Evolutionary conservation across 2,797 vertebrate genomes (phyloP).

Genomic region (Manis pentadactyla): DNA sequence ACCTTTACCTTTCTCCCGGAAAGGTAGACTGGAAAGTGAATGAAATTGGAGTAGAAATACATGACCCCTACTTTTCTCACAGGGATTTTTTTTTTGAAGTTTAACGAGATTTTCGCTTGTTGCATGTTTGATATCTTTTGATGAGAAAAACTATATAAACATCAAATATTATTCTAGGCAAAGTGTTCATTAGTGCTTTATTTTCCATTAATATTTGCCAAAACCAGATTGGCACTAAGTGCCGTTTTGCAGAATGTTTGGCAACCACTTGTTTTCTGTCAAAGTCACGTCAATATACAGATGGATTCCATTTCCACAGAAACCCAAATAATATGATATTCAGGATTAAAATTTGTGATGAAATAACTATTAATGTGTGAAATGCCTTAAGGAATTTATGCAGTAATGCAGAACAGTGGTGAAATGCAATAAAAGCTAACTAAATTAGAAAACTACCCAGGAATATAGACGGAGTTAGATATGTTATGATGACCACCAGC

Average conservation of each 20-base stretch:
- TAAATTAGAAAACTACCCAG: slow-evolving; percentile 13
- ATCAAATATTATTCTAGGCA: slow-evolving; percentile 70
- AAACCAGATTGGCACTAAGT: slow-evolving; percentile 60
- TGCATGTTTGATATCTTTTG: slow-evolving; percentile 62
- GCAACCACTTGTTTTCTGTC: slow-evolving; percentile 67
- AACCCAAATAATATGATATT: slow-evolving; percentile 62
- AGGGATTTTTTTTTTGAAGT: slow-evolving; percentile 13
- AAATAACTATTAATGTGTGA: slow-evolving; percentile 53
- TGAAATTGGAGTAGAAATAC: slow-evolving; percentile 41
- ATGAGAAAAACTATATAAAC: slow-evolving; percentile 60
- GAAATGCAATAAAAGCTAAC: not conserved
- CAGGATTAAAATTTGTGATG: slow-evolving; percentile 56
- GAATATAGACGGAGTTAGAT: not conserved
- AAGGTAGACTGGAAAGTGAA: slow-evolving; percentile 19
- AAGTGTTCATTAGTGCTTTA: slow-evolving; percentile 41
- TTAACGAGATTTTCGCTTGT: slow-evolving; percentile 70
- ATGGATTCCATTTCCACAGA: slow-evolving; percentile 52
- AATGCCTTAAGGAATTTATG: slow-evolving; percentile 58
- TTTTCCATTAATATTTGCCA: slow-evolving; percentile 70
- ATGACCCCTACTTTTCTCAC: slow-evolving; percentile 9
- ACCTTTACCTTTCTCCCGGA: not conserved
- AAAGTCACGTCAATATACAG: slow-evolving; percentile 60
- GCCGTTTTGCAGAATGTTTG: slow-evolving; percentile 60
- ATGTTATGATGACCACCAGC: slow-evolving; percentile 25
- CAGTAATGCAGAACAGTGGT: slow-evolving; percentile 59